Base-by-base conservation (phyloP, 2,888 invertebrate genomes). In the Protodeltote pygarga region DNA sequence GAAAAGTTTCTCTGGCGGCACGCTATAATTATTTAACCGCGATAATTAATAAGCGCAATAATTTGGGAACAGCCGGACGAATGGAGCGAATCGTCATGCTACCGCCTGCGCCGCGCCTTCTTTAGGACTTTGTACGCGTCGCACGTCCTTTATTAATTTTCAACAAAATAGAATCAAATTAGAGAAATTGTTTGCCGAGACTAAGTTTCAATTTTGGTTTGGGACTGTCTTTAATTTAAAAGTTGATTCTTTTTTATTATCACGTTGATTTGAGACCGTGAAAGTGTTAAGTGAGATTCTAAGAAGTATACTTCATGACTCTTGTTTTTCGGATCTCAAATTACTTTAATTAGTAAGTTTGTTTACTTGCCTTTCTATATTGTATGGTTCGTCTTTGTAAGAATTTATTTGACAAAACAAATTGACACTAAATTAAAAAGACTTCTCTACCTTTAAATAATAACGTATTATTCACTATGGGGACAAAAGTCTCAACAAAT, bases 121-220 rank as follows among this genome's bases (percentile, higher is more conserved):
- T 3, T 14, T 8, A 1, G 14, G 58, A 63, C 59, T 75, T 78
- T 24, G 53, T 49, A 73, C 58, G 58, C 71, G 33, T 58, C 69
- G 67, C 83, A 82, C 81, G 84, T 81, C 71, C 65, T 64, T 83
- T 78, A 85, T 82, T 82, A 83, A 83, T 81, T 84, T 81, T 67
- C 69, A 62, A 68, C 75, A 71, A 76, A 79, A 82, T 78, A 77
- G 65, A 80, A 81, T 83, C 79, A 78, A 85, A 85, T 81, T 75
- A 67, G 73, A 68, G 70, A 73, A 80, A 79, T 78, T 78, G 75
- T 73, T 69, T 58, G 69, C 59, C 51, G 52, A 67, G 64, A 68
- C 57, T 46, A 59, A 66, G 64, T 71, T 70, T 62, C 50, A 63
- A 61, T 63, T 51, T 64, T 40, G 58, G 57, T 47, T 28, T 21